Percentiles rank a stretch among this genome's conserved stretches.
These are phyloP conservation scores for Ailurus styani DNA, from an alignment of 2,113 vertebrate species.

Conservation along the genomic window DNA sequence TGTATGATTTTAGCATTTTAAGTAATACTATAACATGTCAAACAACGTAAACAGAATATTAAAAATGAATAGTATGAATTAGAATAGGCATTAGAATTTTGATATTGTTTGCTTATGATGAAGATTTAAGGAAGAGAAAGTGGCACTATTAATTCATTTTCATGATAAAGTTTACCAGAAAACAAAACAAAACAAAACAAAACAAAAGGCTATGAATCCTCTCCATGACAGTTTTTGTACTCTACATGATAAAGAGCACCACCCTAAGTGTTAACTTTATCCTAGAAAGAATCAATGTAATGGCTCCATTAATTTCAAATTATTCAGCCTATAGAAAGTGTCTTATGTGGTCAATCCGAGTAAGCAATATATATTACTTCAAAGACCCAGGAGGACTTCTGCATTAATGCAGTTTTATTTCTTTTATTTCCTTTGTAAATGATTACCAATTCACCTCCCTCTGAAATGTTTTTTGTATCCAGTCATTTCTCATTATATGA, in stretches of 20 bases:
- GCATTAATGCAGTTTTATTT: not conserved
- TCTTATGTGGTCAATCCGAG: not conserved
- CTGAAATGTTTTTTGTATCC: not conserved
- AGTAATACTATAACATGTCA: slow-evolving; percentile 38
- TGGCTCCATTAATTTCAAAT: not conserved
- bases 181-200: not conserved
- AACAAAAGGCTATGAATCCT: not conserved
- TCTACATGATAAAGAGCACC: not conserved
- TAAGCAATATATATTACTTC: not conserved
- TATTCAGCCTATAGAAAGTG: not conserved
- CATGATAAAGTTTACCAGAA: slow-evolving; percentile 57
- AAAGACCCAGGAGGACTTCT: not conserved
- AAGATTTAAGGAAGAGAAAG: slow-evolving; percentile 49
- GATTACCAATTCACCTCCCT: not conserved
- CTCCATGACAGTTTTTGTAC: not conserved
- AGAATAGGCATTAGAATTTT: slow-evolving; percentile 63
- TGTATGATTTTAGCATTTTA: slow-evolving; percentile 44
- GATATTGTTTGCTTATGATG: not conserved
- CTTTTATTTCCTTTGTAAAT: slow-evolving; percentile 31
- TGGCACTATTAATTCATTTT: slow-evolving; percentile 49
- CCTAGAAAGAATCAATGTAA: not conserved
- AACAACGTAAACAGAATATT: slow-evolving; percentile 73
- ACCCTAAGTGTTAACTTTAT: not conserved
- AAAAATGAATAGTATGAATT: slow-evolving; percentile 71
- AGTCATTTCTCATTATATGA: not conserved